These are phyloP conservation scores for Harpagifer antarcticus DNA, from an alignment of 2,797 vertebrate genomes.

Conservation along the genomic window DNA sequence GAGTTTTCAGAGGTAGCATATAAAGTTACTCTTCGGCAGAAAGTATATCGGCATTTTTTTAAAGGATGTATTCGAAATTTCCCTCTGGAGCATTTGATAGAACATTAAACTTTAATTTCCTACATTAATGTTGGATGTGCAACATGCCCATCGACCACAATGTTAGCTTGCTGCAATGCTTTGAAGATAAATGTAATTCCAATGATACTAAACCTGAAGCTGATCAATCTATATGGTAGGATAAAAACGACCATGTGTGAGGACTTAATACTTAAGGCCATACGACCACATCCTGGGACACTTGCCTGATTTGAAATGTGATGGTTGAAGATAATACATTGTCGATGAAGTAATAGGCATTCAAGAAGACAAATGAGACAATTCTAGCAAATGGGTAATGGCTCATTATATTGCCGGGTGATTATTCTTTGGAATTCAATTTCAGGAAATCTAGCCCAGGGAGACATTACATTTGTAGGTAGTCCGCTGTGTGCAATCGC, in stretches of 20 bases:
- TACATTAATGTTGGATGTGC: neutral
- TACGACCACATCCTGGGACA: conserved; percentile 9
- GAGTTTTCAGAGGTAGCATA: neutral
- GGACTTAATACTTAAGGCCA: neutral
- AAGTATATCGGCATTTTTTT: neutral
- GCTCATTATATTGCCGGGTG: conserved; percentile 65
- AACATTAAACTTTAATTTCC: neutral
- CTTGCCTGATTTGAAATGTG: conserved; percentile 30
- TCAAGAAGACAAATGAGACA: conserved; percentile 64
- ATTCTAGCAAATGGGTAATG: conserved; percentile 63
- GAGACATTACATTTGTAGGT: conserved; percentile 63
- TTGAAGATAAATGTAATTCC: neutral
- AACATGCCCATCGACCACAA: neutral
- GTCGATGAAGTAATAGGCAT: conserved; percentile 56
- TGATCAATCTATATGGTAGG: too few relatives aligned
- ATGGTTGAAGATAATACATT: conserved; percentile 57
- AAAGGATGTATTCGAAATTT: neutral
- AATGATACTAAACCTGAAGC: neutral
- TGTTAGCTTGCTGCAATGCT: neutral
- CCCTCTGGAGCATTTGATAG: neutral
- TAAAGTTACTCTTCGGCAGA: neutral
- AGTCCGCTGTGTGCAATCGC: conserved; percentile 66
- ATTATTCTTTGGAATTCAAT: conserved; percentile 73
- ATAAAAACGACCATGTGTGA: neutral
- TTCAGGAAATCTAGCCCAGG: conserved; percentile 53